A percentile compares a stretch with the other conserved stretches of the same genome.
These are phyloP conservation scores for Palythoa grandiflora DNA, from an alignment of 92 coral and sea anemone genomes.

Conservation along the genomic window DNA sequence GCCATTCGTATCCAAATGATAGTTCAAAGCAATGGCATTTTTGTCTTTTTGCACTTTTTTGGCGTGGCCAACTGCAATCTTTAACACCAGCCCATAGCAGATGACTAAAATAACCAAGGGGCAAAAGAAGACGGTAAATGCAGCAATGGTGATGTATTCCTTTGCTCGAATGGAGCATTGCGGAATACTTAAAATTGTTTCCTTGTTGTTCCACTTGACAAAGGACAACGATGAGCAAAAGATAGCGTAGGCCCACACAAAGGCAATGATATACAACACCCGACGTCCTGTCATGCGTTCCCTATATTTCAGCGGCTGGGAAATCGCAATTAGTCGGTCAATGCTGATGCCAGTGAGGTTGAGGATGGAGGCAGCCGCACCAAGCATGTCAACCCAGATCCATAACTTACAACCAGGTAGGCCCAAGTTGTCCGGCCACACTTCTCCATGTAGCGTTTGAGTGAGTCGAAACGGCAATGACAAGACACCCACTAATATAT, in stretches of 20 bases:
- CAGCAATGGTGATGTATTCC: slow-evolving; percentile 83
- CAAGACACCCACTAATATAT: slow-evolving; percentile 81
- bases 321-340: slow-evolving; percentile 90
- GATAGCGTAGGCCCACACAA: slow-evolving; percentile 87
- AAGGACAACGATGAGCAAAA: slow-evolving; percentile 80
- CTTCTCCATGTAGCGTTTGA: slow-evolving; percentile 75
- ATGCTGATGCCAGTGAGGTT: slow-evolving; percentile 89
- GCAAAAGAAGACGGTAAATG: slow-evolving; percentile 83
- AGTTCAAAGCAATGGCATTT: slow-evolving; percentile 83
- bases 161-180: slow-evolving; percentile 83
- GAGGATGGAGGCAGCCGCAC: slow-evolving; percentile 93
- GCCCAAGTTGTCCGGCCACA: slow-evolving; percentile 77
- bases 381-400: slow-evolving; percentile 94
- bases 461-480: slow-evolving; percentile 91
- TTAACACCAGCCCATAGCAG: slow-evolving; percentile 88
- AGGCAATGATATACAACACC: slow-evolving; percentile 69
- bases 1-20: slow-evolving; percentile 68
- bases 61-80: slow-evolving; percentile 92
- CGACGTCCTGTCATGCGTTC: slow-evolving; percentile 88
- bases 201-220: slow-evolving; percentile 81
- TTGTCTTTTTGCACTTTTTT: slow-evolving; percentile 81
- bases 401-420: slow-evolving; percentile 86
- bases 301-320: slow-evolving; percentile 87
- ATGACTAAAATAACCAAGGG: slow-evolving; percentile 84
- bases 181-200: slow-evolving; percentile 60